Base-by-base conservation (phyloP, 2,888 invertebrate species). In the Eupelmus urozonus region DNA sequence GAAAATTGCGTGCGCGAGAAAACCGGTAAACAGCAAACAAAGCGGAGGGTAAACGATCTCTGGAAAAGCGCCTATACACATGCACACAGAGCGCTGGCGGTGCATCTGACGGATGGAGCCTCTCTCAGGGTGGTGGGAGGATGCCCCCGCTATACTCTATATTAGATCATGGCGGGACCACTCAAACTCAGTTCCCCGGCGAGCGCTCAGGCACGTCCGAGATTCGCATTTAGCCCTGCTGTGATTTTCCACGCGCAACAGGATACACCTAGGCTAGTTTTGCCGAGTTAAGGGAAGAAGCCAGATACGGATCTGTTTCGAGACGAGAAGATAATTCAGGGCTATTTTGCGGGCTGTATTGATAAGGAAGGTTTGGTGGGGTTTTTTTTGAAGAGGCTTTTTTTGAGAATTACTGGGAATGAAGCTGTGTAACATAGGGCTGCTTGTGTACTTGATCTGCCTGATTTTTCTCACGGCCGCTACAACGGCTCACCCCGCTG, bases 141-240 rank as follows among this genome's bases (percentile, higher is more conserved):
- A 82, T 81, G 82, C 83, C 82, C 70, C 72, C 81, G 80, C 76
- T 74, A 70, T 71, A 80, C 80, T 84, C 86, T 88, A 88, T 88
- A 89, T 89, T 88, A 88, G 88, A 88, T 87, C 86, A 88, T 88
- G 86, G 82, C 86, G 85, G 85, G 85, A 85, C 84, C 82, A 82
- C 84, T 85, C 83, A 85, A 88, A 87, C 83, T 83, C 87, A 87
- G 87, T 87, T 82, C 83, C 83, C 79, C 79, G 82, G 77, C 82
- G 82, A 82, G 78, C 83, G 80, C 65, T 78, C 69, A 16, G n/a
- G 53, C 53, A 55, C 40, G 49, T 40, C 40, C 60, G 18, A 63
- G 53, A 57, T 27, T 53, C 27, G n/a, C n/a, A n/a, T 25, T 34
- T 29, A 16, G 45, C 42, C 45, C 66, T 45, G 27, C 27, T 13